Base-by-base conservation (phyloP, 2,797 vertebrate species). In the Aphelocoma californica region DNA sequence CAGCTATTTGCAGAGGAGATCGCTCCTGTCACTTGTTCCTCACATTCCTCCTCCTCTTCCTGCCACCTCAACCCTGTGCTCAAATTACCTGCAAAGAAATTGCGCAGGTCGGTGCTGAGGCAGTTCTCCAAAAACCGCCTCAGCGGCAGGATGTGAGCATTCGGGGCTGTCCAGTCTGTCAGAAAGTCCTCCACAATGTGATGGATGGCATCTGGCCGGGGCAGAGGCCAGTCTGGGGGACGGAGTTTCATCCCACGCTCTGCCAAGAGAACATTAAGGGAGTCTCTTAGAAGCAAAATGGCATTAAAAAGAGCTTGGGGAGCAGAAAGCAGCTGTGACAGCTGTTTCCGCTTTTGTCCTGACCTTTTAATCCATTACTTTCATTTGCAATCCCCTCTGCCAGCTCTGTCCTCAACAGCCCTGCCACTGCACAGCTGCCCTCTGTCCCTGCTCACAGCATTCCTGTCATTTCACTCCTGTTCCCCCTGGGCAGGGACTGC, bases 121-220 rank as follows among this genome's bases (percentile, higher is more conserved):
- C 99, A 99, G 97, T 99, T 99, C 96, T 99, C 99, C 90, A 99
- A 95, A 93, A 99, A 99, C 28, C 98, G 98, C 26, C 99, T 98
- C 90, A 99, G 98, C 0, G 99, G 99, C 80, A 99, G 98, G 88
- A 99, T 97, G 96, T 99, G 99, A 62, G 99, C 98, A 2, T 99
- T 93, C 0, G 99, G 98, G 72, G 98, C 97, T 0, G 99, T 99
- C 99, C 99, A 99, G 96, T 99, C 99, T 2, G 99, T 99, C 72
- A 99, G 97, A 86, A 99, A 99, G 96, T 99, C 99, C 94, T 99
- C 99, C 48, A 99, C 98, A 34, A 99, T 98, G 97, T 99, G 99
- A 96, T 99, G 99, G 93, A 99, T 79, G 5, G 98, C 98, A 2
- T 97, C 94, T 28, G 99, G 99, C 38, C 98, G 98, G 6, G 99